A percentile compares a stretch with the other conserved stretches of the same genome.
These are phyloP conservation scores for Machimus atricapillus DNA, from an alignment of 2,888 invertebrate genomes.

Conservation along the genomic window DNA sequence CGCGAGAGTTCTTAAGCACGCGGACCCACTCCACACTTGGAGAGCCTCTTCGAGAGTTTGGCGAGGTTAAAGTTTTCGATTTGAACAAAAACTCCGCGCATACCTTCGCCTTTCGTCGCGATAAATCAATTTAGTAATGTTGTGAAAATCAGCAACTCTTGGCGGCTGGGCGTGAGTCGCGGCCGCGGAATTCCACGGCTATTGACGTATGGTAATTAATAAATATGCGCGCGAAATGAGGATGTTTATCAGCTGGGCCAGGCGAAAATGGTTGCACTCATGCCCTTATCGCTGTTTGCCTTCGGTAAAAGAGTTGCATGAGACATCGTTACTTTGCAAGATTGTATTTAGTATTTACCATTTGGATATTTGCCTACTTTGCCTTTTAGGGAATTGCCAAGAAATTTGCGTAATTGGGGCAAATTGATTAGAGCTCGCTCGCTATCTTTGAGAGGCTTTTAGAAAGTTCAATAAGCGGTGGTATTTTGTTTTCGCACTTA, in stretches of 20 bases:
- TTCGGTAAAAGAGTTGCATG: neutral
- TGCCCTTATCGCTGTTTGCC: neutral
- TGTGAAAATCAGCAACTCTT: neutral
- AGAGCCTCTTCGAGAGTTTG: neutral
- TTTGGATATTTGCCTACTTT: neutral
- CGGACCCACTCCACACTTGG: neutral
- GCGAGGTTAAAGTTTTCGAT: neutral
- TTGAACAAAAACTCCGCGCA: neutral
- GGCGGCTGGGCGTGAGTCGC: neutral
- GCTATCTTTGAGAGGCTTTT: neutral
- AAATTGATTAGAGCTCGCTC: neutral
- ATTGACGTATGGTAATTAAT: conserved; percentile 1
- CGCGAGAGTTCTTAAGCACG: neutral
- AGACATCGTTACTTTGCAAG: neutral
- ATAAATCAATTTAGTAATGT: conserved; percentile 7
- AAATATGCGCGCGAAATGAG: neutral
- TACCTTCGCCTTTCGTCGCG: neutral
- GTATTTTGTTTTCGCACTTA: neutral
- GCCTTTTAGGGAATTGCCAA: neutral
- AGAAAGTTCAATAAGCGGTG: neutral
- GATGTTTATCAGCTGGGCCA: neutral
- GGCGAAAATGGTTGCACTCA: neutral
- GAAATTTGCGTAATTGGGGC: neutral
- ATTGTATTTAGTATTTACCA: neutral
- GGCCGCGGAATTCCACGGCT: neutral